Evolutionary conservation across 2,888 invertebrate species (phyloP).

Genomic region (Sialis lutaria): DNA sequence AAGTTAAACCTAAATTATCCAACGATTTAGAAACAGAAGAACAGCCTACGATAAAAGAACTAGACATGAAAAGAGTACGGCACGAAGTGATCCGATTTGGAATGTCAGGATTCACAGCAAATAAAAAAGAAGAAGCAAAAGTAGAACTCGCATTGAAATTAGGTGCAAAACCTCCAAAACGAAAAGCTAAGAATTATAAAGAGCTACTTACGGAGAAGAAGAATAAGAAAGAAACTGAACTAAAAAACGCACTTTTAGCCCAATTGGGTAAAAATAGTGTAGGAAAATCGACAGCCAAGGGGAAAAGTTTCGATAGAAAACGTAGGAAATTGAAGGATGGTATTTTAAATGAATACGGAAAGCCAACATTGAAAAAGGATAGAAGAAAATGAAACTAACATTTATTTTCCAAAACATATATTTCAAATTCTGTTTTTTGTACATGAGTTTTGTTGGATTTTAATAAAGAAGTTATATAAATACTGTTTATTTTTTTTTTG

Average conservation of each 20-base stretch:
- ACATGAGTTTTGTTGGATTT: no score
- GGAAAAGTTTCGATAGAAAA: conserved; percentile 27
- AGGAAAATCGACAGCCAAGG: conserved; percentile 35
- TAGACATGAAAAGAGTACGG: conserved; percentile 58
- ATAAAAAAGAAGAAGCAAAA: conserved; percentile 61
- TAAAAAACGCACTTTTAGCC: conserved; percentile 29
- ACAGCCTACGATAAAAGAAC: conserved; percentile 23
- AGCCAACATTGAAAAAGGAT: conserved; percentile 8
- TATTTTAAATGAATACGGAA: conserved; percentile 22
- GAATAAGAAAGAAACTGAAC: conserved; percentile 30
- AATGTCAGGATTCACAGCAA: conserved; percentile 52
- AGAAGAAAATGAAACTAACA: no score
- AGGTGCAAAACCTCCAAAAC: conserved; percentile 64
- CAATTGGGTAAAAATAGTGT: conserved; percentile 39
- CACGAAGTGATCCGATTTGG: conserved; percentile 76
- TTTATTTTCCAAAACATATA: no score
- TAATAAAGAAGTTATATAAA: no score
- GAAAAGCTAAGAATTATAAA: conserved; percentile 54
- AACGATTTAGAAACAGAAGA: neutral
- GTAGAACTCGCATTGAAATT: conserved; percentile 59
- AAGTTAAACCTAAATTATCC: conserved; percentile 14
- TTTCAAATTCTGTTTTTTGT: no score
- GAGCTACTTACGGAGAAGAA: conserved; percentile 42
- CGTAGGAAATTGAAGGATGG: conserved; percentile 29
- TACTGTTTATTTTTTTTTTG: no score